These are phyloP conservation scores for Oriolus oriolus DNA, from an alignment of 2,113 vertebrate species.

Conservation along the genomic window DNA sequence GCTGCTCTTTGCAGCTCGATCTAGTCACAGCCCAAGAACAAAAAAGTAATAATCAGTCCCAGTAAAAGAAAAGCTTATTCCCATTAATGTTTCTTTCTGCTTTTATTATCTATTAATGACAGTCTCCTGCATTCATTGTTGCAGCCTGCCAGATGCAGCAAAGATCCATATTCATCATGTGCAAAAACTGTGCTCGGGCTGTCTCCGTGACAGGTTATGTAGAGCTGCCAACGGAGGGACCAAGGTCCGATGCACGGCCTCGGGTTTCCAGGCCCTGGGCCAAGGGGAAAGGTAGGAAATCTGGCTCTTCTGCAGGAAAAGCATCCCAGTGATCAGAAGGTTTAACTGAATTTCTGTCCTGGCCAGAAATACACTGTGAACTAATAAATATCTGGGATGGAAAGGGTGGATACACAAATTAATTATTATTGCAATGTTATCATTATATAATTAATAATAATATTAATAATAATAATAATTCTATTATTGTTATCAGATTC, in stretches of 20 bases:
- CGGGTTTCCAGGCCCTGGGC: background rate
- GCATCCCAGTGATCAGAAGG: background rate
- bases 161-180: constrained; percentile 29
- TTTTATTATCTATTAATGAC: constrained; percentile 56
- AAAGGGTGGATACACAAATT: background rate
- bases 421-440: background rate
- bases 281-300: background rate
- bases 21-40: background rate
- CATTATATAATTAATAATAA: background rate
- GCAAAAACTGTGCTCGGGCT: background rate
- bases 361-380: background rate
- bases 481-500: background rate
- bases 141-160: constrained; percentile 35
- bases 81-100: constrained; percentile 37
- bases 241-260: background rate
- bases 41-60: constrained; percentile 6
- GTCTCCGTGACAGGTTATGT: background rate
- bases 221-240: background rate
- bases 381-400: background rate
- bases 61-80: constrained; percentile 35
- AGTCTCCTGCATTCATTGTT: constrained; percentile 20
- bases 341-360: background rate
- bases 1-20: background rate
- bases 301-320: background rate
- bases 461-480: background rate